A percentile compares a stretch with the other conserved stretches of the same genome.
phyloP scores from a whole-genome alignment of 2,797 vertebrate genomes.

The Girardinus metallicus region DNA sequence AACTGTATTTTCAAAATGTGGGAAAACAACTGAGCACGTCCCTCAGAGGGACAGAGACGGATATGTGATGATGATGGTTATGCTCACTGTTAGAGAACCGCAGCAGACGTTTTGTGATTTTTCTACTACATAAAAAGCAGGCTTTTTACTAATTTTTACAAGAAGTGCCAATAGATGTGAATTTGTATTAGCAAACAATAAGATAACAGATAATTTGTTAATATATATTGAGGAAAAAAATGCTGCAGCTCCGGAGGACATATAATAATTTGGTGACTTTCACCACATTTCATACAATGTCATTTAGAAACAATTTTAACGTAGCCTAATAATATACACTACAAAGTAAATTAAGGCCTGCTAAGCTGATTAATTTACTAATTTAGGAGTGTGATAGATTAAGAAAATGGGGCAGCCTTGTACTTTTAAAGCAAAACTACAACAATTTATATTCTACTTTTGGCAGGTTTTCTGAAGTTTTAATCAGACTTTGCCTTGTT shows the following conservation, averaged over 20 bases:
- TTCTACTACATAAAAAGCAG: background rate
- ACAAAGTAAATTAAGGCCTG: constrained; percentile 3
- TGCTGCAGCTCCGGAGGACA: background rate
- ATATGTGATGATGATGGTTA: background rate
- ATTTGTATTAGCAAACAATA: background rate
- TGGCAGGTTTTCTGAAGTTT: constrained; percentile 1
- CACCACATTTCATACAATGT: background rate
- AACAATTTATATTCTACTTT: background rate
- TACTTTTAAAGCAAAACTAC: background rate
- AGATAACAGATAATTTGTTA: background rate
- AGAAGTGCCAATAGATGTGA: background rate
- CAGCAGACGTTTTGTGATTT: background rate
- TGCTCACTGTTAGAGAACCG: background rate
- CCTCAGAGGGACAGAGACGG: background rate
- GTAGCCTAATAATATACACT: background rate
- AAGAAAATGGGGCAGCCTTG: background rate
- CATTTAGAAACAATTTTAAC: background rate
- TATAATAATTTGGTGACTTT: background rate
- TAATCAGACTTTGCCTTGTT: background rate
- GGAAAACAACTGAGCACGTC: background rate
- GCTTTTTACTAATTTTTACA: background rate
- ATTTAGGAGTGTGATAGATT: background rate
- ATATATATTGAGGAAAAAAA: background rate
- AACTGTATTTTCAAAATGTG: background rate
- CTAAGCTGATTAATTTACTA: background rate